Percentiles rank a stretch among this genome's conserved stretches.
Evolutionary conservation across 2,797 vertebrate species (phyloP).

Genomic region (Chelon labrosus): DNA sequence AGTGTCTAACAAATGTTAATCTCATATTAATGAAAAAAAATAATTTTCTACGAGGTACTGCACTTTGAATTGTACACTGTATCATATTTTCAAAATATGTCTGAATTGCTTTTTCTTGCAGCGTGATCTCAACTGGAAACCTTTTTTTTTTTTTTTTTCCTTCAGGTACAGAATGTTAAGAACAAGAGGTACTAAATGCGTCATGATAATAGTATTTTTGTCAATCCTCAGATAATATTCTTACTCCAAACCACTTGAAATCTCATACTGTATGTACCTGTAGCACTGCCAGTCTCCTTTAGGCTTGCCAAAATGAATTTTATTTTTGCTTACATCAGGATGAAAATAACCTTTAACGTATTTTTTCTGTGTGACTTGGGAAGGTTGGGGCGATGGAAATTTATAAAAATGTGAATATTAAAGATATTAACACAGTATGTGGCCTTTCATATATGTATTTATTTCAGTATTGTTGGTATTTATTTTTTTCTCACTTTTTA

Average conservation of each 20-base stretch:
- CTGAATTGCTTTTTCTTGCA: slow-evolving; percentile 72
- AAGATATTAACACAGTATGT: slow-evolving; percentile 82
- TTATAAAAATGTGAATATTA: slow-evolving; percentile 85
- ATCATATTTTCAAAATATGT: slow-evolving; percentile 80
- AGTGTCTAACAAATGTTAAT: slow-evolving; percentile 78
- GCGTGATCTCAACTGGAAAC: slow-evolving; percentile 70
- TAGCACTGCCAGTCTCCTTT: slow-evolving; percentile 92
- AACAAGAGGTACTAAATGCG: slow-evolving; percentile 75
- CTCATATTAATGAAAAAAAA: slow-evolving; percentile 77
- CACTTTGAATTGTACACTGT: slow-evolving; percentile 90
- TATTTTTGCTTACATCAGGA: slow-evolving; percentile 89
- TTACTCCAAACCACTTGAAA: slow-evolving; percentile 86
- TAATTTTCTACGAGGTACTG: slow-evolving; percentile 85
- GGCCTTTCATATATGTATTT: slow-evolving; percentile 46
- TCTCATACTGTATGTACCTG: slow-evolving; percentile 86
- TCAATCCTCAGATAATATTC: slow-evolving; percentile 84
- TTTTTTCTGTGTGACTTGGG: slow-evolving; percentile 75
- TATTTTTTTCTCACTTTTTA: background rate
- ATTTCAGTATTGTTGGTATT: slow-evolving; percentile 16
- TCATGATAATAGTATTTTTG: slow-evolving; percentile 85
- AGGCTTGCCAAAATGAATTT: slow-evolving; percentile 93
- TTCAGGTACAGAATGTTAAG: slow-evolving; percentile 64
- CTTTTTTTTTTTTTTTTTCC: slow-evolving; percentile 43
- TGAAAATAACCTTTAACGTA: slow-evolving; percentile 75
- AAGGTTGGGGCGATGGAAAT: slow-evolving; percentile 68